Evolutionary conservation across 2,113 vertebrate species (phyloP).

Genomic region (Misgurnus mizolepis): DNA sequence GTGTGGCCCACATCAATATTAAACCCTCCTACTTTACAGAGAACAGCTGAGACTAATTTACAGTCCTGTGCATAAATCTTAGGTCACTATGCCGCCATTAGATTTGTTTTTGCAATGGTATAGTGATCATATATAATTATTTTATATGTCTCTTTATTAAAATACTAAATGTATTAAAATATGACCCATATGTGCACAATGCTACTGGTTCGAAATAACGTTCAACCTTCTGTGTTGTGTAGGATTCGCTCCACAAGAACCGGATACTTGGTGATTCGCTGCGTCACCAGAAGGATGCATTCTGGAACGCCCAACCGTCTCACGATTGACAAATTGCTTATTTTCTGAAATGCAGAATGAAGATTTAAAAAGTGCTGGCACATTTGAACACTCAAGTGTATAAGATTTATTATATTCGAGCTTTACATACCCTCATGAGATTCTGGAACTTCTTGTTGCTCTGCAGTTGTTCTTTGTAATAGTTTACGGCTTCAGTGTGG

Average conservation of each 20-base stretch:
- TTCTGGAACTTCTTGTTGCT: constrained; percentile 95
- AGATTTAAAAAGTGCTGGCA: background rate
- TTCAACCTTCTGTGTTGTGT: constrained; percentile 88
- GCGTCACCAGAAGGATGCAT: constrained; percentile 91
- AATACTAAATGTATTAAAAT: too few species aligned
- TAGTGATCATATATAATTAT: too few species aligned
- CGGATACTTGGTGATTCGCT: constrained; percentile 96
- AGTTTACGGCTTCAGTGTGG: constrained; percentile 86
- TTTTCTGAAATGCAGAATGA: constrained; percentile 77
- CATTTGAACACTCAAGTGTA: background rate
- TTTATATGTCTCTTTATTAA: too few species aligned
- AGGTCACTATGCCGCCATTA: too few species aligned
- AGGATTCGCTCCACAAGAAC: constrained; percentile 90
- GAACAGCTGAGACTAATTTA: too few species aligned
- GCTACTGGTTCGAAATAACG: background rate
- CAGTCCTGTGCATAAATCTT: too few species aligned
- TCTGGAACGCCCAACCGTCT: constrained; percentile 88
- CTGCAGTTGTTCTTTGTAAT: constrained; percentile 90
- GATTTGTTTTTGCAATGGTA: too few species aligned
- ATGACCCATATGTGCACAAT: too few species aligned
- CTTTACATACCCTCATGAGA: constrained; percentile 83
- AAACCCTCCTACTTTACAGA: too few species aligned
- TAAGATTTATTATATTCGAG: background rate
- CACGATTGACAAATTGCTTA: constrained; percentile 85
- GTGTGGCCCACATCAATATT: too few species aligned